Base-by-base conservation (phyloP, 2,888 invertebrate species). In the Hesperia comma region DNA sequence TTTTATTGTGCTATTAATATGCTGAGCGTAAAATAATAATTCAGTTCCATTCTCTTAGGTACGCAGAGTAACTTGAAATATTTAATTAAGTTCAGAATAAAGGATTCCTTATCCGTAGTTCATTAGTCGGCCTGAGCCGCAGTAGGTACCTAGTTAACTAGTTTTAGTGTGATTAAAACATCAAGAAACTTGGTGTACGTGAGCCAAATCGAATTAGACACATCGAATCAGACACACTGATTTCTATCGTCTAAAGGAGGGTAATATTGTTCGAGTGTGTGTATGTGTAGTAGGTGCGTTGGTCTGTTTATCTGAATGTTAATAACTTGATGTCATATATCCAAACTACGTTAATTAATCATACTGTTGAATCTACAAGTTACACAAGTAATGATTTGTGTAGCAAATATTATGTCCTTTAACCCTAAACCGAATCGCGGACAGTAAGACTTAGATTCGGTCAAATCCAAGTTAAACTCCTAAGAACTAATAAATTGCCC, bases 401-500 rank as follows among this genome's bases (percentile, higher is more conserved):
- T 19, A 5, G 5, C 17, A 49, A 49, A 49, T 6, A 49, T 49
- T 54, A 19, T n/a, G 1, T 19, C 37, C 56, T 40, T 56, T 56
- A 4, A 56, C 19, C 40, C 33, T 15, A 55, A 37, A 40, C 56
- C 19, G 8, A 40, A 19, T 10, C 19, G 53, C 37, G 40, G 19
- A 56, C 7, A 40, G 17, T 21, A n/a, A 14, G 37, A 40, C 40
- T 55, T 56, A 56, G 40, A 57, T 57, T 57, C 41, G 40, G n/a
- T n/a, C n/a, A n/a, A n/a, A 41, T 41, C 21, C n/a, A 21, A 57
- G 41, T 57, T 57, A 57, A 41, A 41, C 41, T 57, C 41, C n/a
- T 12, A 6, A 32, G 41, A 19, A 21, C 57, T 41, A 41, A 57
- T 57, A 57, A 57, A 57, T 57, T 40, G 19, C 21, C 21, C 41